phyloP scores from a whole-genome alignment of 2,888 invertebrate genomes.

The Synergus japonicus region DNA sequence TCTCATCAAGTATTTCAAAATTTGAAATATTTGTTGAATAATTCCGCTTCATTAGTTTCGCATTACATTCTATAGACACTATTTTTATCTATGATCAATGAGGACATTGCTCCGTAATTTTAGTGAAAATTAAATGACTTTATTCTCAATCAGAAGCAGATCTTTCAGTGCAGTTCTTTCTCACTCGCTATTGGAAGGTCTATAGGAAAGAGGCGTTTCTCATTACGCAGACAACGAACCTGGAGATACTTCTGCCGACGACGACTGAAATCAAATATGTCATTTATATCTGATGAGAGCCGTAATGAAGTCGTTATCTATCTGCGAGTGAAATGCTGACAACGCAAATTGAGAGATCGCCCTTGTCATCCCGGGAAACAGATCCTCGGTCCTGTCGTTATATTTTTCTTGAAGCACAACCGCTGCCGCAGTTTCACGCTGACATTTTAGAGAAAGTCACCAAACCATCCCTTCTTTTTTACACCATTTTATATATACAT shows the following conservation, averaged over 20 bases:
- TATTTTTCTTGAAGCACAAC: constrained; percentile 39
- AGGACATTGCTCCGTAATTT: not conserved
- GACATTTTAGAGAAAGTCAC: constrained; percentile 22
- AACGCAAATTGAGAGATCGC: constrained; percentile 67
- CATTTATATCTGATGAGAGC: constrained; percentile 71
- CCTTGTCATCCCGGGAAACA: constrained; percentile 45
- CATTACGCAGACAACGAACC: constrained; percentile 56
- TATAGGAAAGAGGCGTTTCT: constrained; percentile 49
- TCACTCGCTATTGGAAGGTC: constrained; percentile 10
- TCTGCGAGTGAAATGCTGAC: constrained; percentile 66
- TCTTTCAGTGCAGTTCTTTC: constrained; percentile 19
- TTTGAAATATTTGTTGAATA: not conserved
- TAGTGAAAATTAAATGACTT: constrained; percentile 20
- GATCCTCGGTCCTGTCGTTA: constrained; percentile 39
- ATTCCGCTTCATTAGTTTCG: not conserved
- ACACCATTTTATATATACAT: not conserved
- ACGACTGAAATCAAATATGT: constrained; percentile 69
- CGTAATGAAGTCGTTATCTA: constrained; percentile 72
- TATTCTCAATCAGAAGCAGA: constrained; percentile 35
- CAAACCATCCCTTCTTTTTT: not conserved
- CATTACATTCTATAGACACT: too few relatives aligned
- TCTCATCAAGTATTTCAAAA: not conserved
- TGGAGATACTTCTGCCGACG: constrained; percentile 46
- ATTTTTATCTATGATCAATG: not conserved
- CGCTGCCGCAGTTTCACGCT: constrained; percentile 17